Base-by-base conservation (phyloP, 1,140 invertebrate genomes). In the Cotesia chilonis region DNA sequence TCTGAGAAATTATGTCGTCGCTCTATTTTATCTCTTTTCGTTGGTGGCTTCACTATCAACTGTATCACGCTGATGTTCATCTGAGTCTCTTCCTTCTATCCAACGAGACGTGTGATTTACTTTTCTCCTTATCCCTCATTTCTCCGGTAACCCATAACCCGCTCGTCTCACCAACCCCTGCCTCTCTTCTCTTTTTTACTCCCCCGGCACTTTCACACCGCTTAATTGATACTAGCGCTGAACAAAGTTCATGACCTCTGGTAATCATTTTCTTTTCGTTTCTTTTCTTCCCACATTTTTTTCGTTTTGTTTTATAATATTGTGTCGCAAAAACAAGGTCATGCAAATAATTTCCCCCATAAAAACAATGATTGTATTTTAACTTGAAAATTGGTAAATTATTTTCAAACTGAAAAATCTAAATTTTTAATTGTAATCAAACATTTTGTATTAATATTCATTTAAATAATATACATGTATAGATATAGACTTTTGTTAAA, bases 151-250 rank as follows among this genome's bases (percentile, higher is more conserved):
- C 37, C 41, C 60, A 28, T 28, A 28, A 28, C 28, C 28, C 28
- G 28, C 28, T 28, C 28, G 28, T 28, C 28, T 28, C 28, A 28
- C 28, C 28, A 28, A 28, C 28, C 28, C 3, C 28, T 28, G 52
- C 17, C 54, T 71, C 61, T 54, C 64, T 70, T 69, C 73, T 38
- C 36, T 36, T 55, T 28, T 70, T 54, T 17, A 55, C 71, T 20
- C 20, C 61, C 74, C 9, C 47, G 14, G n/a, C 51, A 47, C 47
- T 60, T 36, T 63, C 60, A 54, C 35, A 52, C 37, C 51, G 35
- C 35, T n/a, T 65, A 17, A 57, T 38, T 28, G 35, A 57, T n/a
- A 37, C 20, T 36, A 17, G n/a, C 3, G 36, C 60, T 28, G 59
- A 60, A 20, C 59, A 60, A 28, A 63, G 60, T 63, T 63, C 60